Conservation (phyloP, 1,140 invertebrate species). For the Cydia amplana region DNA sequence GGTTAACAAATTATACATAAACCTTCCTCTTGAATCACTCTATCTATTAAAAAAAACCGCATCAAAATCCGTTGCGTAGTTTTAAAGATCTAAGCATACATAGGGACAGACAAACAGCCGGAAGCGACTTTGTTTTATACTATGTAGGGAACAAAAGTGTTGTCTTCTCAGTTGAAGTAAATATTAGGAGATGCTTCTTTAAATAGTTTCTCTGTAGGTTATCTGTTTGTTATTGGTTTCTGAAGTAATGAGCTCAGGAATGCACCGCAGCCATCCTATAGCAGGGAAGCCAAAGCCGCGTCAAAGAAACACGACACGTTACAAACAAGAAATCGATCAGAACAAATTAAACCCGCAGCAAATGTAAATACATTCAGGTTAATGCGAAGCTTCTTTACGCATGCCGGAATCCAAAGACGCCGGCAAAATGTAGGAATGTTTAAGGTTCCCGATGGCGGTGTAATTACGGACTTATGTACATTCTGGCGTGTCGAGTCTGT, state of each 20-base stretch:
- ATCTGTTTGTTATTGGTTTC: neutral
- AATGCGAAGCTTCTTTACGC: constrained; percentile 24
- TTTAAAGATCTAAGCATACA: too few species aligned
- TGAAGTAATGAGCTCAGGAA: neutral
- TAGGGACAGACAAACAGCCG: too few species aligned
- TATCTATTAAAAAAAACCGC: too few species aligned
- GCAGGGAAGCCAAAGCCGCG: neutral
- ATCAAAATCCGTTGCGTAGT: too few species aligned
- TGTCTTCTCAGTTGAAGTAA: too few species aligned
- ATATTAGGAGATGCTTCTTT: too few species aligned
- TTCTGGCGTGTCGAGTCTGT: neutral
- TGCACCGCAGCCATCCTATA: constrained; percentile 1
- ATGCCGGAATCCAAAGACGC: constrained; percentile 19
- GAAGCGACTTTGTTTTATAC: too few species aligned
- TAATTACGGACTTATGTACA: constrained; percentile 29
- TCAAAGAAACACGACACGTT: constrained; percentile 21
- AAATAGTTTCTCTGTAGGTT: neutral
- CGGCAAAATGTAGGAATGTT: constrained; percentile 17
- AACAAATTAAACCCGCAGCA: constrained; percentile 22
- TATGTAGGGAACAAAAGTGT: too few species aligned
- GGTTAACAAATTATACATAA: too few species aligned
- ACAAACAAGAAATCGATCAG: constrained; percentile 28
- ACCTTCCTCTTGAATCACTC: too few species aligned
- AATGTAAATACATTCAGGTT: constrained; percentile 30
- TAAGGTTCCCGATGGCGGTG: constrained; percentile 3